These are phyloP conservation scores for Megaustenia siamemsis DNA, from an alignment of 2,888 invertebrate genomes.

Conservation along the genomic window DNA sequence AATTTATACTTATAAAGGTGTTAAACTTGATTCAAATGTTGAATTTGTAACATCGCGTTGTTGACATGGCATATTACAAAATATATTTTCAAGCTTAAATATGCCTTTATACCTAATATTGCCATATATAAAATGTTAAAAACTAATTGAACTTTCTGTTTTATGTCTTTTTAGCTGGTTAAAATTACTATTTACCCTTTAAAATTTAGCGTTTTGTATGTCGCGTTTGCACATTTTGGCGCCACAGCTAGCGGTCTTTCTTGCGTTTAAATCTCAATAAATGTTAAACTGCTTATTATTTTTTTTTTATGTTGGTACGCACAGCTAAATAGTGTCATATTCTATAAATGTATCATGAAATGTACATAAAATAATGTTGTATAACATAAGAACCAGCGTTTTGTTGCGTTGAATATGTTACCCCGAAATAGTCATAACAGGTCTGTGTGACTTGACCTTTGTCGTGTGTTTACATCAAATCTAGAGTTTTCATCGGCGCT, in stretches of 20 bases:
- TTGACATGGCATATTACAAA: constrained; percentile 17
- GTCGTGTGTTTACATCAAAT: not conserved
- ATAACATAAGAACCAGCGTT: not conserved
- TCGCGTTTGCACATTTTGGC: constrained; percentile 1
- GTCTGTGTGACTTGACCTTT: not conserved
- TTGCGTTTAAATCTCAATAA: not conserved
- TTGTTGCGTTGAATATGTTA: not conserved
- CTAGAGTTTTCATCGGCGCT: too few relatives aligned
- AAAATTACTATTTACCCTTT: not conserved
- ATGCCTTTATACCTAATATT: not conserved
- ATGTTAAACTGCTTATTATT: too few relatives aligned
- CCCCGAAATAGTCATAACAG: not conserved
- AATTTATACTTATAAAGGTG: not conserved
- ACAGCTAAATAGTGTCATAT: too few relatives aligned
- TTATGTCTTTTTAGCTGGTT: not conserved
- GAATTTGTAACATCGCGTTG: not conserved
- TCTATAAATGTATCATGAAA: too few relatives aligned
- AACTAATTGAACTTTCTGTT: not conserved
- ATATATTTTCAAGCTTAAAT: not conserved
- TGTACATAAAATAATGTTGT: not conserved
- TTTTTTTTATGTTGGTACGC: too few relatives aligned
- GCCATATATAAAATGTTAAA: not conserved
- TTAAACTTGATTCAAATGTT: not conserved
- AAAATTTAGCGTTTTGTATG: constrained; percentile 13
- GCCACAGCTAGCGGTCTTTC: not conserved